Evolutionary conservation across 2,113 vertebrate species (phyloP).

Genomic region (Saccopteryx bilineata): DNA sequence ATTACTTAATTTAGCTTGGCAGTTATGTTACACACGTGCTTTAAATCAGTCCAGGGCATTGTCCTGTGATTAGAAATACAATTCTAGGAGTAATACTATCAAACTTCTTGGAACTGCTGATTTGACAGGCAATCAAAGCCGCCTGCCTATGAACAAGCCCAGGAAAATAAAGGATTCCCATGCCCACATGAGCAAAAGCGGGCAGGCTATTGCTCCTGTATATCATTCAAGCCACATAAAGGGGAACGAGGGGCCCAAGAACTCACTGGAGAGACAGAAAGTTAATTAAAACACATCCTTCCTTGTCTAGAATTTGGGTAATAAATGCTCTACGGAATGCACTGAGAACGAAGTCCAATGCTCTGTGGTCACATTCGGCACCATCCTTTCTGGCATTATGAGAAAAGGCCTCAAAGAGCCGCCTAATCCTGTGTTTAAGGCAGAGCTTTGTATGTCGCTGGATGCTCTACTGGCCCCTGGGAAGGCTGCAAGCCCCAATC

Average conservation of each 20-base stretch:
- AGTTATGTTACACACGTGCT: conserved; percentile 44
- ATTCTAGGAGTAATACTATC: conserved; percentile 23
- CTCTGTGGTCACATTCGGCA: conserved; percentile 47
- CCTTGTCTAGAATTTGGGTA: conserved; percentile 72
- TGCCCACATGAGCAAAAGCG: background rate
- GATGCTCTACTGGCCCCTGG: background rate
- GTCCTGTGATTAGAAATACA: conserved; percentile 50
- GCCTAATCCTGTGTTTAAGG: background rate
- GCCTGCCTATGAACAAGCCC: conserved; percentile 32
- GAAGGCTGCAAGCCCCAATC: background rate
- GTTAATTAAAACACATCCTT: conserved; percentile 82
- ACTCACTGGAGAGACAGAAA: conserved; percentile 70
- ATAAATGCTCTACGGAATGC: conserved; percentile 58
- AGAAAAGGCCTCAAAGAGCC: conserved; percentile 7
- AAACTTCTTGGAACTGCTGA: conserved; percentile 64
- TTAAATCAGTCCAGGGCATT: conserved; percentile 19
- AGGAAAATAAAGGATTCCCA: conserved; percentile 64
- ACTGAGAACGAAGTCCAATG: conserved; percentile 44
- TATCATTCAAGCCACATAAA: conserved; percentile 57
- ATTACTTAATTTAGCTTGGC: conserved; percentile 29
- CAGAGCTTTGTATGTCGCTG: background rate
- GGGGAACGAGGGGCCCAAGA: conserved; percentile 47
- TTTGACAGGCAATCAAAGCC: conserved; percentile 55
- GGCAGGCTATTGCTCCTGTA: conserved; percentile 60
- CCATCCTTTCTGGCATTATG: conserved; percentile 46